A percentile compares a stretch with the other conserved stretches of the same genome.
These are phyloP conservation scores for Perognathus longimembris DNA, from an alignment of 2,113 vertebrate species.

Conservation along the genomic window DNA sequence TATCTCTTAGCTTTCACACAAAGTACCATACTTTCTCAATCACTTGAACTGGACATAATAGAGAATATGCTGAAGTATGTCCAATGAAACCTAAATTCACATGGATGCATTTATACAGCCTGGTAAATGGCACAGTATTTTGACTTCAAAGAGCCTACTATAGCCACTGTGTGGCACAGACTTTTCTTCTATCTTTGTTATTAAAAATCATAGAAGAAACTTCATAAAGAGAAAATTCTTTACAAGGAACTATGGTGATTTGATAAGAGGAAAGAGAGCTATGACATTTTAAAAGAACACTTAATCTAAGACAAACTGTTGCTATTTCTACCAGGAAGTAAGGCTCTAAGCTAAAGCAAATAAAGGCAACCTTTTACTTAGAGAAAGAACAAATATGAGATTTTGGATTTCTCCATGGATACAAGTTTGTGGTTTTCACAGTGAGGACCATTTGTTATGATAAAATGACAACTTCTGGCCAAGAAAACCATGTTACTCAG, in stretches of 20 bases:
- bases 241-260: not conserved
- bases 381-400: slow-evolving; percentile 14
- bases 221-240: slow-evolving; percentile 4
- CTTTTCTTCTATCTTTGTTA: slow-evolving; percentile 26
- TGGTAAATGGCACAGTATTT: not conserved
- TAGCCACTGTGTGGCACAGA: not conserved
- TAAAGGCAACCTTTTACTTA: slow-evolving; percentile 41
- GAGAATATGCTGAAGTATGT: not conserved
- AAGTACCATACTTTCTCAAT: not conserved
- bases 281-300: slow-evolving; percentile 48
- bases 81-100: slow-evolving; percentile 25
- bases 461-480: slow-evolving; percentile 45
- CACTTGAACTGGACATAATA: not conserved
- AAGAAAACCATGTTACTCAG: not conserved
- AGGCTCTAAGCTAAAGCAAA: not conserved
- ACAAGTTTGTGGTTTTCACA: slow-evolving; percentile 3
- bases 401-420: not conserved
- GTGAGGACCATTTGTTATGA: not conserved
- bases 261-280: not conserved
- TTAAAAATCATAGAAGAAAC: not conserved
- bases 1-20: not conserved
- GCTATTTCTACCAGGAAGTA: not conserved
- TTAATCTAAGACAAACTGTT: slow-evolving; percentile 58
- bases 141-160: not conserved
- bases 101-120: not conserved